Evolutionary conservation across 64 coral and sea anemone genomes (phyloP).

Genomic region (Stichodactyla helianthus): DNA sequence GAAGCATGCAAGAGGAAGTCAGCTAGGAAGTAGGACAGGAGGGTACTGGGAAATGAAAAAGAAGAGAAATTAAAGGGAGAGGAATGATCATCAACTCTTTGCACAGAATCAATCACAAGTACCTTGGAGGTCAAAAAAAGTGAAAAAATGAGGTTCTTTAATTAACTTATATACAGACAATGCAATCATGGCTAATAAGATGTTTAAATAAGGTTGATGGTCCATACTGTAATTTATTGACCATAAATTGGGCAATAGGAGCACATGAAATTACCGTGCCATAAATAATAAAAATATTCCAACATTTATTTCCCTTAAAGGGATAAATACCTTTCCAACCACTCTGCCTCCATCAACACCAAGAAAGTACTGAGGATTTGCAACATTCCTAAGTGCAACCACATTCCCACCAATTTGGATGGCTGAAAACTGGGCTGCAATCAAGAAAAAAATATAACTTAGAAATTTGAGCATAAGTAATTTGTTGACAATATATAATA

Average conservation of each 20-base stretch:
- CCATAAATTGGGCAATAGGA: too few species aligned
- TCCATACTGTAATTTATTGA: too few species aligned
- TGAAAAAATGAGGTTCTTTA: too few species aligned
- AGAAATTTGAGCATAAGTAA: not conserved
- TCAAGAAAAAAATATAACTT: not conserved
- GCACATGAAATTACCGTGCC: too few species aligned
- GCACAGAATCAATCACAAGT: too few species aligned
- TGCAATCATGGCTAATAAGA: too few species aligned
- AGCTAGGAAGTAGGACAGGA: not conserved
- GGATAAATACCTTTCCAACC: constrained; percentile 31
- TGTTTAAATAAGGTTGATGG: too few species aligned
- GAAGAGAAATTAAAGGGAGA: not conserved
- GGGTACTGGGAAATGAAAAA: not conserved
- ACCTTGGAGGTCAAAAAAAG: too few species aligned
- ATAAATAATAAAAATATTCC: too few species aligned
- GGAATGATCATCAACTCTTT: not conserved
- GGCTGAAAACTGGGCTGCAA: constrained; percentile 56
- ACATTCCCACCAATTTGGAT: constrained; percentile 62
- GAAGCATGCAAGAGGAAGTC: not conserved
- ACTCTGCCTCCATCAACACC: constrained; percentile 35
- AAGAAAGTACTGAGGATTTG: constrained; percentile 44
- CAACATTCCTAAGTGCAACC: constrained; percentile 33
- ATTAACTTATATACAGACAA: too few species aligned
- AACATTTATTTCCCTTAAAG: not conserved
- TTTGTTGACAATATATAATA: too few species aligned